Base-by-base conservation (phyloP, 2,888 invertebrate genomes). In the Tachina lurida region DNA sequence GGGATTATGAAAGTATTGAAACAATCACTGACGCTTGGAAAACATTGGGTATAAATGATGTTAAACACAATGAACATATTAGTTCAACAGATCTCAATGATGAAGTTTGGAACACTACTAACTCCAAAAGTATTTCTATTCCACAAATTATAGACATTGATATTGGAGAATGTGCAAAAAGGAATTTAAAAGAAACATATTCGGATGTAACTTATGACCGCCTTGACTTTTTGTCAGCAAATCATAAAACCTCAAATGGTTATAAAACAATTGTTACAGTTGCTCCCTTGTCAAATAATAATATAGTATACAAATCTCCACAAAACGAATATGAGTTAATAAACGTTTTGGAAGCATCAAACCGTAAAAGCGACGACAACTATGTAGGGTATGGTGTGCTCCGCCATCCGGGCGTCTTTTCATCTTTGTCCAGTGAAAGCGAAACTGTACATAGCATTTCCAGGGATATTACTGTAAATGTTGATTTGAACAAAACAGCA, bases 281-380 rank as follows among this genome's bases (percentile, higher is more conserved):
- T 1, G 95, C 95, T n/a, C 93, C 95, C 58, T 89, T 94, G 13
- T 85, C 87, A 3, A 90, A 88, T 87, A 90, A 92, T 43, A 75
- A 88, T 47, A 89, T 89, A 31, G 88, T 89, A 82, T 90, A 88
- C 86, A 90, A 90, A 47, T 89, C 90, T 70, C 94, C 94, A 19
- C 95, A 95, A 93, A 96, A 96, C 91, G 96, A 96, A 91, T 97
- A 97, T 90, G 96, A 97, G 91, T 94, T 96, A 89, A 96, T 97
- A 74, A 95, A 95, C 87, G 95, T 90, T 88, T 92, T 92, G 62
- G 93, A 95, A 92, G 95, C 95, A 93, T 94, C 95, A 60, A 95
- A 95, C 58, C 94, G 96, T 88, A 93, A 96, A 88, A 96, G 96
- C 60, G 96, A 97, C 91, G 97, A 97, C 90, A 96, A 96, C 84